These are phyloP conservation scores for Nycteola revayana DNA, from an alignment of 2,888 invertebrate species.

Conservation along the genomic window DNA sequence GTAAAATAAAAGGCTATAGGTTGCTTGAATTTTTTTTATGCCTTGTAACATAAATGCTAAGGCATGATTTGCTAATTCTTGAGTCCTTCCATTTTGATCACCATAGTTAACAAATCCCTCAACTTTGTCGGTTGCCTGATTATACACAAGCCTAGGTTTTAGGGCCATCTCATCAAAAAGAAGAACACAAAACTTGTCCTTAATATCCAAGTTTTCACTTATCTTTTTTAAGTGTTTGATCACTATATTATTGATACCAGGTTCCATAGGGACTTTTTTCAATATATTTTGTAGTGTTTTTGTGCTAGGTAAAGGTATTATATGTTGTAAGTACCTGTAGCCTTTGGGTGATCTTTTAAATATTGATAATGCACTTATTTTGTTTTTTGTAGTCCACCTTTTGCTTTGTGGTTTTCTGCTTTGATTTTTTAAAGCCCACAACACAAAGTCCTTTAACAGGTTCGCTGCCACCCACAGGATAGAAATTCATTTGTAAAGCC, in stretches of 20 bases:
- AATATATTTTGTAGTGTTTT: conserved; percentile 4
- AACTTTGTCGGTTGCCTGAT: conserved; percentile 11
- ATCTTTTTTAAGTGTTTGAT: conserved; percentile 5
- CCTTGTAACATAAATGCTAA: conserved; percentile 27
- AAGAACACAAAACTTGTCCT: conserved; percentile 12
- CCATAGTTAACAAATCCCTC: conserved; percentile 21
- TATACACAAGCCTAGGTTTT: conserved; percentile 12
- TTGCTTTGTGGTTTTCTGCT: neutral
- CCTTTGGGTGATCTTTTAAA: neutral
- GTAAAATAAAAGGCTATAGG: conserved; percentile 27
- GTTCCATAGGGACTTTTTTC: conserved; percentile 1
- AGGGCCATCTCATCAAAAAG: conserved; percentile 26
- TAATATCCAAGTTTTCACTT: neutral
- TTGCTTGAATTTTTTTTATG: conserved; percentile 21
- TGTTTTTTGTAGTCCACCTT: neutral
- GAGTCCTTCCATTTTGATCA: conserved; percentile 1
- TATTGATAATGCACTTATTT: neutral
- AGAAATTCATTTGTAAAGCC: no score
- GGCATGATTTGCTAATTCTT: conserved; percentile 19
- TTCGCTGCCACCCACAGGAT: no score
- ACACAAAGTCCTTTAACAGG: no score
- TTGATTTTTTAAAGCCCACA: neutral
- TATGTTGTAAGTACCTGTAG: neutral
- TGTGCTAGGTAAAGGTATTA: conserved; percentile 3
- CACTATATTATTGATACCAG: conserved; percentile 1